These are phyloP conservation scores for Bergia sp. DNA, from an alignment of 92 coral and sea anemone genomes.

Conservation along the genomic window DNA sequence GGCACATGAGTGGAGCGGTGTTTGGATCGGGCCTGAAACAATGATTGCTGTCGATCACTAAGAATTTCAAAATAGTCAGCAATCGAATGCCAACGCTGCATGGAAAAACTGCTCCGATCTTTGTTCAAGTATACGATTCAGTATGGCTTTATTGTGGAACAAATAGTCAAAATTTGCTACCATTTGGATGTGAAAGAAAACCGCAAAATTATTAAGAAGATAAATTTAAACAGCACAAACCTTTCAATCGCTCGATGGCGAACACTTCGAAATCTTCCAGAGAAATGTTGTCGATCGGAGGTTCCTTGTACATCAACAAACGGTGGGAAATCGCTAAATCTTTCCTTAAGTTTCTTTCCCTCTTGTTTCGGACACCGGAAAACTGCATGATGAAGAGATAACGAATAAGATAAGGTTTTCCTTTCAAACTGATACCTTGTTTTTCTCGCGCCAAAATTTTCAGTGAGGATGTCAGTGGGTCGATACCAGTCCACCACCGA, in stretches of 20 bases:
- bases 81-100: no score
- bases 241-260: conserved; percentile 92
- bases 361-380: conserved; percentile 3
- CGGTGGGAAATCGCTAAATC: conserved; percentile 51
- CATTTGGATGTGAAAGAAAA: not conserved
- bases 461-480: not conserved
- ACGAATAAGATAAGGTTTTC: not conserved
- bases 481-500: not conserved
- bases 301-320: conserved; percentile 87
- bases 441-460: conserved; percentile 7
- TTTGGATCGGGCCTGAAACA: no score
- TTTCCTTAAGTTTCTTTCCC: conserved; percentile 30
- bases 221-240: conserved; percentile 31
- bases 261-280: conserved; percentile 95
- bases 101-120: no score
- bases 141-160: no score
- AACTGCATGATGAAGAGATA: conserved; percentile 49
- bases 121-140: no score
- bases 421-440: not conserved
- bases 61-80: no score
- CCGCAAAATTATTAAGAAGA: not conserved
- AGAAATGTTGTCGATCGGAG: conserved; percentile 90
- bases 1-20: no score
- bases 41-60: no score
- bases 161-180: no score